Evolutionary conservation across 2,113 vertebrate genomes (phyloP).

Genomic region (Arizona elegans): DNA sequence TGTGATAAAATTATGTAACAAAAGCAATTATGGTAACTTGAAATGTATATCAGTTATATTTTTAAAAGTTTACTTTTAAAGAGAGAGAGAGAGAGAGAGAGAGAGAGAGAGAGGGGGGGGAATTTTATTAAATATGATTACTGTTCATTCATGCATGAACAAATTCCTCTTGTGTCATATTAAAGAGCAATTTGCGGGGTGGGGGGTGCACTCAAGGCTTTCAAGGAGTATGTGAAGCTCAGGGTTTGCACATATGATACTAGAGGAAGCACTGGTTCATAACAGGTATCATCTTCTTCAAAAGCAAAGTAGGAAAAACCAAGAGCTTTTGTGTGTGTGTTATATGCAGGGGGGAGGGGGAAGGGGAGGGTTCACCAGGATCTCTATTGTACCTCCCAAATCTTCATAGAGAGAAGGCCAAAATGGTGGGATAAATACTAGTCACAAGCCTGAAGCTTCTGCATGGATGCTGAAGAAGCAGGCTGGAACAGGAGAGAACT

Average conservation of each 20-base stretch:
- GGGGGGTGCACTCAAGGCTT: background rate
- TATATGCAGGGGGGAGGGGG: background rate
- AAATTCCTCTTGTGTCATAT: background rate
- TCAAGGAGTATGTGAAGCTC: background rate
- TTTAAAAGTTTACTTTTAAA: background rate
- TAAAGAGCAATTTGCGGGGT: background rate
- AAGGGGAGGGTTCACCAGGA: background rate
- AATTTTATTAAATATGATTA: background rate
- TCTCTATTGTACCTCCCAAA: background rate
- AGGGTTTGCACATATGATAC: background rate
- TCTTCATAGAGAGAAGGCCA: background rate
- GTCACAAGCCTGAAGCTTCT: background rate
- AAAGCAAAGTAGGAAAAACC: background rate
- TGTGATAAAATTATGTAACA: background rate
- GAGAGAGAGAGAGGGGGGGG: rapidly evolving
- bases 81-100: no score
- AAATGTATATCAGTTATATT: background rate
- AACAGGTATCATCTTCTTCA: background rate
- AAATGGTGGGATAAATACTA: background rate
- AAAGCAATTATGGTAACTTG: background rate
- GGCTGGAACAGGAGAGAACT: background rate
- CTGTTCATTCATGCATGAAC: background rate
- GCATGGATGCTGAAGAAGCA: background rate
- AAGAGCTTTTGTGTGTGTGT: background rate
- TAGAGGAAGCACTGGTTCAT: background rate